A percentile compares a stretch with the other conserved stretches of the same genome.
These are phyloP conservation scores for Ryuthela nishihirai DNA, from an alignment of 2,888 invertebrate genomes.

Conservation along the genomic window DNA sequence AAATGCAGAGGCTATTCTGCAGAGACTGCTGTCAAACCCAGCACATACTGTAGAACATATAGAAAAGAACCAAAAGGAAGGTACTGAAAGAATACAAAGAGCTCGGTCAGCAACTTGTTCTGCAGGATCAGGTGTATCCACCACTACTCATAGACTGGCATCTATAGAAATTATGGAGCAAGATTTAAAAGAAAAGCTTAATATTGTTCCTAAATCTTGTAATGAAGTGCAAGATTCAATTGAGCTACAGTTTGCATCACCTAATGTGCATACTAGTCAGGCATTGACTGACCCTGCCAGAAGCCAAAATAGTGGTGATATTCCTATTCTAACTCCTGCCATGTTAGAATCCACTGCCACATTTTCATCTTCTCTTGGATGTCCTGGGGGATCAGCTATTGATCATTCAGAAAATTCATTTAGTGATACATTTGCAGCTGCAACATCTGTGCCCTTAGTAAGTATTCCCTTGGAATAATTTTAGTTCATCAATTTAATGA, in stretches of 20 bases:
- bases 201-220: slow-evolving; percentile 19
- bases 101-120: background rate
- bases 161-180: slow-evolving; percentile 35
- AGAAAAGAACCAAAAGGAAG: slow-evolving; percentile 69
- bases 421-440: background rate
- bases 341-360: slow-evolving; percentile 15
- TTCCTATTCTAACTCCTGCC: slow-evolving; percentile 34
- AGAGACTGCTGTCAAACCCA: slow-evolving; percentile 76
- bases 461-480: background rate
- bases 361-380: background rate
- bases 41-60: slow-evolving; percentile 82
- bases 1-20: slow-evolving; percentile 55
- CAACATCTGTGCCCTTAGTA: background rate
- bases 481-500: background rate
- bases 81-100: background rate
- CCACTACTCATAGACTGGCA: slow-evolving; percentile 11
- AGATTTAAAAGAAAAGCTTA: slow-evolving; percentile 36
- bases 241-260: background rate
- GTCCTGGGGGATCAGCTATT: background rate
- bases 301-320: slow-evolving; percentile 23
- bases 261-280: background rate
- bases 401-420: background rate
- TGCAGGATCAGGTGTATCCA: background rate
- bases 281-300: slow-evolving; percentile 1
- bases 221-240: slow-evolving; percentile 1